These are phyloP conservation scores for Poliocrania exsul DNA, from an alignment of 2,797 vertebrate species.

Conservation along the genomic window DNA sequence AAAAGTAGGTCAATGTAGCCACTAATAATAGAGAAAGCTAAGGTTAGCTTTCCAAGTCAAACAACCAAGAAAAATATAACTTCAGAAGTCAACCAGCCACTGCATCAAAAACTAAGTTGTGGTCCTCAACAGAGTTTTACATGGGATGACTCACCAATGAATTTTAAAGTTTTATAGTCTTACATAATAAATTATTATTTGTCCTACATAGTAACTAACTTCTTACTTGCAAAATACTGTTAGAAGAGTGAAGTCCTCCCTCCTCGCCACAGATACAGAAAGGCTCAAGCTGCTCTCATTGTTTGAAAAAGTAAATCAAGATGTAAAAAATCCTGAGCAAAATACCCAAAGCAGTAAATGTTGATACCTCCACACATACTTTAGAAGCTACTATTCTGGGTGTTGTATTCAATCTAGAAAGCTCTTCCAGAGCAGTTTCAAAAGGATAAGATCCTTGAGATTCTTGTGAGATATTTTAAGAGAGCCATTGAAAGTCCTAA, in stretches of 20 bases:
- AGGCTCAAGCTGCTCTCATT: not conserved
- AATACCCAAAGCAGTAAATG: not conserved
- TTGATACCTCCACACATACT: not conserved
- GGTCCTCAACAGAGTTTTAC: not conserved
- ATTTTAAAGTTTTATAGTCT: not conserved
- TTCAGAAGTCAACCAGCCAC: not conserved
- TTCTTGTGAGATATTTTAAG: not conserved
- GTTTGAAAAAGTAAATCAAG: not conserved
- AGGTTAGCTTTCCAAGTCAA: not conserved
- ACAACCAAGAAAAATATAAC: not conserved
- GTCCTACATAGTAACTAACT: not conserved
- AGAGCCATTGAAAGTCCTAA: not conserved
- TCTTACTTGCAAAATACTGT: not conserved
- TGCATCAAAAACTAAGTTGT: not conserved
- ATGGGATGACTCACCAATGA: not conserved
- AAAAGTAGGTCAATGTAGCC: not conserved
- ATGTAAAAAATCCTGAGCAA: not conserved
- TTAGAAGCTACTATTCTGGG: not conserved
- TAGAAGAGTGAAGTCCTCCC: not conserved
- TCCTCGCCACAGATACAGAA: not conserved
- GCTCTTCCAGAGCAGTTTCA: not conserved
- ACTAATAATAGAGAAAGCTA: not conserved
- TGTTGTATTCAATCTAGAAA: not conserved
- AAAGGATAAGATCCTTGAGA: not conserved
- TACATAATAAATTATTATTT: not conserved